Conservation (phyloP, 1,140 invertebrate species). For the Panagrolaimus sp. region DNA sequence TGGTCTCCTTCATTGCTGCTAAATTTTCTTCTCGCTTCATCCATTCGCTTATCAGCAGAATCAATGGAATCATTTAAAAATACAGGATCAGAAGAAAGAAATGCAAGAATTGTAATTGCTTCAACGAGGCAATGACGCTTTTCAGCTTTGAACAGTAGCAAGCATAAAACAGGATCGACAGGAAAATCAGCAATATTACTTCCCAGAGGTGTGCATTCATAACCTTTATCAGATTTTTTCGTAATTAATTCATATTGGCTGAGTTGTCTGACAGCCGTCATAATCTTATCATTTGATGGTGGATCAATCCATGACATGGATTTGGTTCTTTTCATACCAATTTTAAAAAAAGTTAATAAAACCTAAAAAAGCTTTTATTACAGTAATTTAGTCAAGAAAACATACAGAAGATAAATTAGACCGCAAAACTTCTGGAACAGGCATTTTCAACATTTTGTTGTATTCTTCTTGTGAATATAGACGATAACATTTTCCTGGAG, state of each 20-base stretch:
- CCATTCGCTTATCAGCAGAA: conserved; percentile 62
- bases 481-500: conserved; percentile 62
- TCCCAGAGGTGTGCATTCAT: conserved; percentile 72
- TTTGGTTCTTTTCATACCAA: conserved; percentile 61
- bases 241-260: conserved; percentile 21
- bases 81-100: conserved; percentile 69
- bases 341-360: conserved; percentile 62
- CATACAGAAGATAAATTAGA: conserved; percentile 47
- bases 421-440: conserved; percentile 46
- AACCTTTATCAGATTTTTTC: conserved; percentile 1
- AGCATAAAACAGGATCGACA: conserved; percentile 69
- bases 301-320: conserved; percentile 63
- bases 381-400: conserved; percentile 14
- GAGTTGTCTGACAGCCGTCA: conserved; percentile 45
- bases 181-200: conserved; percentile 83
- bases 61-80: conserved; percentile 63
- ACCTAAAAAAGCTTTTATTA: conserved; percentile 56
- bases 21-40: conserved; percentile 68
- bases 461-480: conserved; percentile 60
- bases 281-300: conserved; percentile 49
- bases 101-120: conserved; percentile 69
- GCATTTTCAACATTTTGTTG: conserved; percentile 33
- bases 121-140: conserved; percentile 68
- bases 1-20: conserved; percentile 81
- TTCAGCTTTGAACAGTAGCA: conserved; percentile 36